A percentile compares a stretch with the other conserved stretches of the same genome.
Conservation (phyloP, 2,888 invertebrate species). For the Calameuta idolon region DNA sequence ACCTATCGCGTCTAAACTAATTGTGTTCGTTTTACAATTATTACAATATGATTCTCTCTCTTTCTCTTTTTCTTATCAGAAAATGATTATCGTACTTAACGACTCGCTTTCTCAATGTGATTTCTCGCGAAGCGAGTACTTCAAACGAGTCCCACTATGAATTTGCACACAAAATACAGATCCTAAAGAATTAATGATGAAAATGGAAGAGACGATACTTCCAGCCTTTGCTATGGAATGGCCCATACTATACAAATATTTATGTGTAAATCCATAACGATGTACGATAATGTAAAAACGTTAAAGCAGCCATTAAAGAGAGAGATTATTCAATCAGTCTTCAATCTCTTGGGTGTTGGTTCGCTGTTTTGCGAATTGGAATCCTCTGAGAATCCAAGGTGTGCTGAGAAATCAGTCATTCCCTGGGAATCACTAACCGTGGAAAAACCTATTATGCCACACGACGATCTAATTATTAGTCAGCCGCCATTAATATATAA, state of each 20-base stretch:
- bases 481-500: background rate
- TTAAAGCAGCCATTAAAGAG: background rate
- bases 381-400: conserved; percentile 90
- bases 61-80: conserved; percentile 6
- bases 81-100: background rate
- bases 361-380: conserved; percentile 92
- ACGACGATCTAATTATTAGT: background rate
- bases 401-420: conserved; percentile 86
- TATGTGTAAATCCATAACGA: background rate
- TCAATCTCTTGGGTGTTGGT: conserved; percentile 81
- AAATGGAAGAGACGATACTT: background rate
- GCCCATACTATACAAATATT: background rate
- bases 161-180: background rate
- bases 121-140: background rate
- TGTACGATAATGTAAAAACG: background rate
- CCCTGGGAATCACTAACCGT: conserved; percentile 93
- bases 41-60: conserved; percentile 24
- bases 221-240: background rate
- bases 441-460: conserved; percentile 79
- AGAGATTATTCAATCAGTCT: conserved; percentile 74
- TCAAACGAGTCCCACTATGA: background rate
- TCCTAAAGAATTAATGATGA: background rate
- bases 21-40: conserved; percentile 20
- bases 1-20: conserved; percentile 10
- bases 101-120: background rate